phyloP scores from a whole-genome alignment of 2,113 vertebrate species.

The Clarias gariepinus region DNA sequence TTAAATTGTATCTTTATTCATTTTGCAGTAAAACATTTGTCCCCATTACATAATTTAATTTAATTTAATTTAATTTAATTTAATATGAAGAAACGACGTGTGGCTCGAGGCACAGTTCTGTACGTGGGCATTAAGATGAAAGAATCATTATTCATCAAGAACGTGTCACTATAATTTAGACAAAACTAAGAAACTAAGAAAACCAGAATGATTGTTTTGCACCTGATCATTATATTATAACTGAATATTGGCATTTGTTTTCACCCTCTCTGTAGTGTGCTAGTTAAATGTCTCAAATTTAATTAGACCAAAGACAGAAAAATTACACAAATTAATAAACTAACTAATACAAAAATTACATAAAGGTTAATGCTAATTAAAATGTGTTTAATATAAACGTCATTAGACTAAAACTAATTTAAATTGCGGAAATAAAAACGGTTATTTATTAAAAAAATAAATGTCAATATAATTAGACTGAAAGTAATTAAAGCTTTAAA shows the following conservation, averaged over 20 bases:
- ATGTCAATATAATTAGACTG: background rate
- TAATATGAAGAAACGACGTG: too few species aligned
- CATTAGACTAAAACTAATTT: background rate
- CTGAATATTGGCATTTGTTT: background rate
- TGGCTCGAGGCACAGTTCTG: too few species aligned
- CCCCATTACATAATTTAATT: too few species aligned
- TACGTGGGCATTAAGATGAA: too few species aligned
- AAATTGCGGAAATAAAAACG: background rate
- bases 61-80: too few species aligned
- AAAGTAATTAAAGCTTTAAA: background rate
- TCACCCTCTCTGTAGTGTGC: background rate
- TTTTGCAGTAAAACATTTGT: too few species aligned
- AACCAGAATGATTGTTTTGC: background rate
- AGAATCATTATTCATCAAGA: background rate
- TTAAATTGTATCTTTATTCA: too few species aligned
- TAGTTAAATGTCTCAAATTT: background rate
- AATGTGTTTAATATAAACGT: background rate
- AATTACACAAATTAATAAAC: background rate
- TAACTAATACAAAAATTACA: background rate
- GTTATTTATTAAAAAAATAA: background rate
- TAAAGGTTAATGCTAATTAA: too few species aligned
- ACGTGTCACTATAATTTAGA: background rate
- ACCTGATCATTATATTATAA: background rate
- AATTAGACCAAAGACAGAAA: background rate
- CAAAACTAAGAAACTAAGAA: background rate